These are phyloP conservation scores for Baronia brevicornis DNA, from an alignment of 2,888 invertebrate species.

Conservation along the genomic window DNA sequence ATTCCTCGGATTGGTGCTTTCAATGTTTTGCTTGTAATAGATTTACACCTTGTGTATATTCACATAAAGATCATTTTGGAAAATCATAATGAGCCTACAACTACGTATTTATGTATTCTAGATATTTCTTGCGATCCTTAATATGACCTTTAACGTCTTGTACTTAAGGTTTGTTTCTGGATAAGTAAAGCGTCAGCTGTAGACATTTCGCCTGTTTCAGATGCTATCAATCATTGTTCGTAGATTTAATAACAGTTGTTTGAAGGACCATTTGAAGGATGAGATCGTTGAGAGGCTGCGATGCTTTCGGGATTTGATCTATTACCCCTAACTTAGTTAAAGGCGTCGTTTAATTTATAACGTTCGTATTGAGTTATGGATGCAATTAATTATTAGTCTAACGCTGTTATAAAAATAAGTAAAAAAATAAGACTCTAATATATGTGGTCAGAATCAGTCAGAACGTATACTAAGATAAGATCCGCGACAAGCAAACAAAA, in stretches of 20 bases:
- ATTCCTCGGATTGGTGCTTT: slow-evolving; percentile 21
- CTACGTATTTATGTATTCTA: too few relatives aligned
- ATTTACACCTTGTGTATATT: slow-evolving; percentile 6
- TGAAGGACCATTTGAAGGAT: slow-evolving; percentile 39
- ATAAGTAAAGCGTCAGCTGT: slow-evolving; percentile 20
- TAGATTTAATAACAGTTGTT: slow-evolving; percentile 51
- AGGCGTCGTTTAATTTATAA: slow-evolving; percentile 9
- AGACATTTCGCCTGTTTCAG: slow-evolving; percentile 27
- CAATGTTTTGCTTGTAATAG: slow-evolving; percentile 5
- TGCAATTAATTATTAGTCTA: too few relatives aligned
- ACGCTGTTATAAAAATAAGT: too few relatives aligned
- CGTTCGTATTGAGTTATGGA: too few relatives aligned
- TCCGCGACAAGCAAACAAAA: too few relatives aligned
- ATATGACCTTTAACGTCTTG: slow-evolving; percentile 10
- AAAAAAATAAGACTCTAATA: too few relatives aligned
- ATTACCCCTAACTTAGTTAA: slow-evolving; percentile 20
- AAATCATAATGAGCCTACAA: too few relatives aligned
- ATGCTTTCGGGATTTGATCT: slow-evolving; percentile 27
- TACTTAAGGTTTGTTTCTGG: slow-evolving; percentile 13
- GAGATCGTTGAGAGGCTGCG: slow-evolving; percentile 31
- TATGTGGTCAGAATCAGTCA: too few relatives aligned
- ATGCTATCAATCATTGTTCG: slow-evolving; percentile 54
- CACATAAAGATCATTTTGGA: slow-evolving; percentile 10
- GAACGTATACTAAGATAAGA: too few relatives aligned
- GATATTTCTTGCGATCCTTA: too few relatives aligned